Conservation (phyloP, 2,113 vertebrate species). For the Edolisoma coerulescens region DNA sequence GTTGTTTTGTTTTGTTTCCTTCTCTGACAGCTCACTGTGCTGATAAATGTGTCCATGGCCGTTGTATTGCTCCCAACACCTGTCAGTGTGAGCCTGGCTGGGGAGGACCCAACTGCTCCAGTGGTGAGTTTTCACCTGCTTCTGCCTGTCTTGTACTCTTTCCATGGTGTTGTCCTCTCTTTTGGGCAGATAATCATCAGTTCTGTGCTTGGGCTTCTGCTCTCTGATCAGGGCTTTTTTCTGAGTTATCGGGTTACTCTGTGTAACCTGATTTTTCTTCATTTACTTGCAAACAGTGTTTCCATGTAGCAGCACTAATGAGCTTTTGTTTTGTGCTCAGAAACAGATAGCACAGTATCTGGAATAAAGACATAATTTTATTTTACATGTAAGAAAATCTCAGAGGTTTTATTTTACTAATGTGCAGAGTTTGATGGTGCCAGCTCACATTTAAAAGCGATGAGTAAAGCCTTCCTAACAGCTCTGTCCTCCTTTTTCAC, state of each 20-base stretch:
- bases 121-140: slow-evolving; percentile 93
- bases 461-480: not conserved
- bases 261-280: not conserved
- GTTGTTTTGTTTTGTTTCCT: not conserved
- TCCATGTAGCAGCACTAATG: not conserved
- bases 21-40: slow-evolving; percentile 87
- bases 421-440: not conserved
- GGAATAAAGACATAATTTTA: not conserved
- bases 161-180: not conserved
- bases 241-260: not conserved
- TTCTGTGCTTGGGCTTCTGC: not conserved
- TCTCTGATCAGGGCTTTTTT: not conserved
- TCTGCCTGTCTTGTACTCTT: slow-evolving; percentile 64
- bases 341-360: not conserved
- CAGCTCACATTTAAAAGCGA: not conserved
- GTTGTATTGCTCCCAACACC: slow-evolving; percentile 95
- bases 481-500: not conserved
- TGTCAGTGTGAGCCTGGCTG: slow-evolving; percentile 99
- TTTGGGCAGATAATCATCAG: not conserved
- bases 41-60: slow-evolving; percentile 95
- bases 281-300: not conserved
- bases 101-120: slow-evolving; percentile 96
- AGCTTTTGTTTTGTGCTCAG: not conserved
- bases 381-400: not conserved
- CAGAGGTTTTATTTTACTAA: not conserved